These are phyloP conservation scores for Oncorhynchus masou DNA, from an alignment of 2,113 vertebrate species.

Conservation along the genomic window DNA sequence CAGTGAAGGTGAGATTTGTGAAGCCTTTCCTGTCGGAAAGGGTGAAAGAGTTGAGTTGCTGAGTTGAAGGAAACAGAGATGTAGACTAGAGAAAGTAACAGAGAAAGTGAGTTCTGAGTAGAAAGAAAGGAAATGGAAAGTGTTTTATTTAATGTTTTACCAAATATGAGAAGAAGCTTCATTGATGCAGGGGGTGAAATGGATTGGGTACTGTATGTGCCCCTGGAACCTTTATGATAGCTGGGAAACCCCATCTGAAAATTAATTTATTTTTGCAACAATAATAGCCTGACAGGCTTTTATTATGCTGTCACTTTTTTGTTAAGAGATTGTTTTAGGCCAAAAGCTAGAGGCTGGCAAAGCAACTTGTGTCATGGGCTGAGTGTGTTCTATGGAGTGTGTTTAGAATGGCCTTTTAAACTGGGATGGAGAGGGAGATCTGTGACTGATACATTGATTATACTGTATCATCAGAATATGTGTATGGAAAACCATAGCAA, in stretches of 20 bases:
- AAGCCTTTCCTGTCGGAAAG: slow-evolving; percentile 50
- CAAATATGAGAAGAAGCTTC: slow-evolving; percentile 53
- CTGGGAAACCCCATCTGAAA: slow-evolving; percentile 34
- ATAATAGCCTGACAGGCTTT: neutral
- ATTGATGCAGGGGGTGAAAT: slow-evolving; percentile 28
- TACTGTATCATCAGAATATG: slow-evolving; percentile 46
- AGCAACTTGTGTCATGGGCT: slow-evolving; percentile 48
- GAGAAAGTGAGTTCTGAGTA: slow-evolving; percentile 57
- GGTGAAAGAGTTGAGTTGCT: slow-evolving; percentile 19
- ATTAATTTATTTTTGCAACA: slow-evolving; percentile 38
- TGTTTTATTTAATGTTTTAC: slow-evolving; percentile 37
- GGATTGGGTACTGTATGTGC: slow-evolving; percentile 7
- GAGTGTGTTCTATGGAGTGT: slow-evolving; percentile 5
- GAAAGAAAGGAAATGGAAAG: slow-evolving; percentile 52
- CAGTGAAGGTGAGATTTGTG: slow-evolving; percentile 34
- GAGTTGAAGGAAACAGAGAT: slow-evolving; percentile 40
- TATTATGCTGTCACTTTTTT: slow-evolving; percentile 19
- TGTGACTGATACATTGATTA: slow-evolving; percentile 45
- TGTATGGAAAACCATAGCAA: slow-evolving; percentile 44
- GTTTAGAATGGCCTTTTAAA: slow-evolving; percentile 32
- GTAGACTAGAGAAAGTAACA: slow-evolving; percentile 55
- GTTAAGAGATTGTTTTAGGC: slow-evolving; percentile 3
- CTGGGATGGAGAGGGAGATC: slow-evolving; percentile 34
- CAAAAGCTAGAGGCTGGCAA: slow-evolving; percentile 53
- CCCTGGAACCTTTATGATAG: slow-evolving; percentile 23